These are phyloP conservation scores for Euthynnus affinis DNA, from an alignment of 2,797 vertebrate genomes.

Conservation along the genomic window DNA sequence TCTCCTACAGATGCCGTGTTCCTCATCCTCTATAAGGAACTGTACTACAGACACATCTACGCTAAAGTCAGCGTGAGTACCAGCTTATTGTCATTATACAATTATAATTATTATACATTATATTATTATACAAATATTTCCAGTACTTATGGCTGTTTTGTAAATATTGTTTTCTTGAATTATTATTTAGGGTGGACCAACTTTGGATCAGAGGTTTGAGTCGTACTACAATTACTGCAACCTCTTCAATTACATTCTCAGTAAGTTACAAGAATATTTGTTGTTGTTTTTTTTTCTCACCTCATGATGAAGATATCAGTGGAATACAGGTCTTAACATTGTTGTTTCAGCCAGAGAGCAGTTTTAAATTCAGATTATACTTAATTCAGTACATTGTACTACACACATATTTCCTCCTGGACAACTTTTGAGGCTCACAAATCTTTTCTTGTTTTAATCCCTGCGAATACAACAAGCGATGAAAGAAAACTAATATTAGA, in stretches of 20 bases:
- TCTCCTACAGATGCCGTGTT: slow-evolving; percentile 93
- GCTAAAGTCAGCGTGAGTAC: slow-evolving; percentile 98
- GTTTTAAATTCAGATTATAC: too few relatives aligned
- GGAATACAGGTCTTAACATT: too few relatives aligned
- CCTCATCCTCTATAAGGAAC: slow-evolving; percentile 97
- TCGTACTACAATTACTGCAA: slow-evolving; percentile 99
- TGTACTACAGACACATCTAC: slow-evolving; percentile 98
- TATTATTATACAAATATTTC: not conserved
- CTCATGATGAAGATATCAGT: not conserved
- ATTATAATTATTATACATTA: too few relatives aligned
- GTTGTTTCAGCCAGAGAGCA: too few relatives aligned
- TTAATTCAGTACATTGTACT: too few relatives aligned
- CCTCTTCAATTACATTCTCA: slow-evolving; percentile 99
- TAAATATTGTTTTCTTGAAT: slow-evolving; percentile 36
- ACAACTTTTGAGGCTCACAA: too few relatives aligned
- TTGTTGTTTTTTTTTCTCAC: not conserved
- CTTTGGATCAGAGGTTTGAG: slow-evolving; percentile 97
- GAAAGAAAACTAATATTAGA: not conserved
- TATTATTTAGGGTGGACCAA: slow-evolving; percentile 92
- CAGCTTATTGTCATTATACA: not conserved
- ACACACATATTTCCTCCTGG: too few relatives aligned
- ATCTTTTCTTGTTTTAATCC: too few relatives aligned
- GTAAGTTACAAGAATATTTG: slow-evolving; percentile 84
- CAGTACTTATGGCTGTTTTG: not conserved
- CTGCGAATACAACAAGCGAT: not conserved